Evolutionary conservation across 2,113 vertebrate species (phyloP).

Genomic region (Petaurus breviceps): DNA sequence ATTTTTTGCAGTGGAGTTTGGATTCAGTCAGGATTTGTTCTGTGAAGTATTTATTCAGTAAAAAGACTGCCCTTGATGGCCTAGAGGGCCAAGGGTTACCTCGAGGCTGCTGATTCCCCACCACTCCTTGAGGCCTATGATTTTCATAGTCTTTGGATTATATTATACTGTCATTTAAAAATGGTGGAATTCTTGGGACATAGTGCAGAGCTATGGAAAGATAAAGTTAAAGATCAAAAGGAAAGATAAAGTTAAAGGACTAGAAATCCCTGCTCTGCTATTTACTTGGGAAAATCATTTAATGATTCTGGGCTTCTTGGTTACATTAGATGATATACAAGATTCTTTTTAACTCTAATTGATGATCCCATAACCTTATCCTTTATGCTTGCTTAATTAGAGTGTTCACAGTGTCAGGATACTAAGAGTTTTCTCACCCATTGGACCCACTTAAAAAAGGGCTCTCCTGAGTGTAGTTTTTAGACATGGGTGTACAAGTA

Average conservation of each 20-base stretch:
- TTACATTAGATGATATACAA: background rate
- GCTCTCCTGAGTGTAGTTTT: background rate
- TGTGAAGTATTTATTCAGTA: too few species aligned
- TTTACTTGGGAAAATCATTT: background rate
- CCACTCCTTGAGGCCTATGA: background rate
- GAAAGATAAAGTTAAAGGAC: background rate
- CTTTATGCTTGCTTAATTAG: background rate
- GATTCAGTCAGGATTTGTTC: too few species aligned
- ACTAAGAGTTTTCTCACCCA: background rate
- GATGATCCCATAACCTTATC: background rate
- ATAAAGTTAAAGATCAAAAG: background rate
- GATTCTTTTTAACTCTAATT: background rate
- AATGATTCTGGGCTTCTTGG: background rate
- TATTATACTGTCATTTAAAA: background rate
- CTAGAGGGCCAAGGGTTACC: too few species aligned
- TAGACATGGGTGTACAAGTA: background rate
- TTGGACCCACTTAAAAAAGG: background rate
- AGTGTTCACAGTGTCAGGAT: background rate
- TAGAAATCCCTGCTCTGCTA: background rate
- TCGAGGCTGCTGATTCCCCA: too few species aligned
- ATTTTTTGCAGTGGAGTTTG: too few species aligned
- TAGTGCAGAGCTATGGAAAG: background rate
- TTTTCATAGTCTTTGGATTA: background rate
- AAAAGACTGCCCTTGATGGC: too few species aligned
- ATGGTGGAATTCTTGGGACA: background rate